Percentiles rank a stretch among this genome's conserved stretches.
These are phyloP conservation scores for Exaiptasia diaphana DNA, from an alignment of 64 coral and sea anemone genomes.

Conservation along the genomic window DNA sequence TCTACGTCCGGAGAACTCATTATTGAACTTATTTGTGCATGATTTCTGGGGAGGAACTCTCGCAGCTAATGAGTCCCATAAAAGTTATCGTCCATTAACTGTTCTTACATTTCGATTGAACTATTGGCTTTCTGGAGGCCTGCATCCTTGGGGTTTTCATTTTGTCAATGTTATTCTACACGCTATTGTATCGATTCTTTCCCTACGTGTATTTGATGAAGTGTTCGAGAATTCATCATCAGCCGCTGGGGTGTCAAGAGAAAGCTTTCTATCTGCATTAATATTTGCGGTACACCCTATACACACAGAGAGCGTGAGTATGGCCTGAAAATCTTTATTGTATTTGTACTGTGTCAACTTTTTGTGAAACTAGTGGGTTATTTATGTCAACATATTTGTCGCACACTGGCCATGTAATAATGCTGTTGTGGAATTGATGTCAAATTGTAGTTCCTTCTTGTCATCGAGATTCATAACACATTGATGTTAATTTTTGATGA, in stretches of 20 bases:
- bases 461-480: no score
- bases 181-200: slow-evolving; percentile 53
- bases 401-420: no score
- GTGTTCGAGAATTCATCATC: slow-evolving; percentile 12
- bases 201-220: slow-evolving; percentile 56
- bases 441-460: no score
- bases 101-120: slow-evolving; percentile 81
- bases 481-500: no score
- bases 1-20: slow-evolving; percentile 49
- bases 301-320: slow-evolving; percentile 89
- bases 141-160: slow-evolving; percentile 80
- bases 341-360: no score
- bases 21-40: slow-evolving; percentile 66
- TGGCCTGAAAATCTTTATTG: no score
- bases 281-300: slow-evolving; percentile 82
- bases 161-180: slow-evolving; percentile 78
- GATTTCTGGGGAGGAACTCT: slow-evolving; percentile 88
- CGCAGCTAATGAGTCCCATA: slow-evolving; percentile 68
- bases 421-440: no score
- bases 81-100: slow-evolving; percentile 83
- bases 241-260: slow-evolving; percentile 14
- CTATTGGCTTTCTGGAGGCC: slow-evolving; percentile 75
- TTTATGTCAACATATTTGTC: no score
- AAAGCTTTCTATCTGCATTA: slow-evolving; percentile 58
- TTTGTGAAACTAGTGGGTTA: no score